Percentiles rank a stretch among this genome's conserved stretches.
Evolutionary conservation across 1,140 invertebrate genomes (phyloP).

Genomic region (Drosophila ogumai): DNA sequence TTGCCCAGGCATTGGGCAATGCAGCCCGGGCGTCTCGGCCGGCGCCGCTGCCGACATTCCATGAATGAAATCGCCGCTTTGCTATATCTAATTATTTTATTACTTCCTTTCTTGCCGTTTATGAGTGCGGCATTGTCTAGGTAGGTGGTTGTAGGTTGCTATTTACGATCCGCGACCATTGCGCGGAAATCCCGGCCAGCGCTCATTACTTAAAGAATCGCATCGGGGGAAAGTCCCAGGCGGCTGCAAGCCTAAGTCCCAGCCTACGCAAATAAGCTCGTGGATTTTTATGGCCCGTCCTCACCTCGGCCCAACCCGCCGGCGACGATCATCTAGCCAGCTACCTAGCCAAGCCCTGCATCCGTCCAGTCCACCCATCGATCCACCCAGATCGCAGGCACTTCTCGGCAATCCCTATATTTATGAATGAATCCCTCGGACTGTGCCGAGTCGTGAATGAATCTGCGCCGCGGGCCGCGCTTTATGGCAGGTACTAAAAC

Average conservation of each 20-base stretch:
- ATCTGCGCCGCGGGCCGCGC: conserved; percentile 27
- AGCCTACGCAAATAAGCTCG: conserved; percentile 78
- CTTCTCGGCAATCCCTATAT: conserved; percentile 45
- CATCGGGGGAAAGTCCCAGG: conserved; percentile 59
- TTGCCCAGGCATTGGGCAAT: conserved; percentile 1
- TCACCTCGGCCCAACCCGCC: conserved; percentile 11
- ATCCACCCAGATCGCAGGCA: conserved; percentile 34
- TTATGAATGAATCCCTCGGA: conserved; percentile 72
- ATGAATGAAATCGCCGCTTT: conserved; percentile 68
- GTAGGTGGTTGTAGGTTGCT: conserved; percentile 64
- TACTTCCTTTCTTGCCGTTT: conserved; percentile 58
- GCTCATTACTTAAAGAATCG: conserved; percentile 70
- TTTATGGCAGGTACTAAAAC: conserved; percentile 71
- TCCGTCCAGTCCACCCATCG: conserved; percentile 13
- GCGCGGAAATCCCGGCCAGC: conserved; percentile 68
- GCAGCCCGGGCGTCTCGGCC: not conserved
- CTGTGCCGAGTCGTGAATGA: conserved; percentile 58
- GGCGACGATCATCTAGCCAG: not conserved
- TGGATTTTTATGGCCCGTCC: conserved; percentile 55
- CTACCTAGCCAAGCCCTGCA: conserved; percentile 28
- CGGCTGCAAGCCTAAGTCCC: conserved; percentile 71
- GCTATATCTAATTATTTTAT: conserved; percentile 69
- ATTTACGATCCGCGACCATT: conserved; percentile 58
- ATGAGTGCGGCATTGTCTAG: conserved; percentile 56
- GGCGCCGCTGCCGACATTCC: conserved; percentile 35